A percentile compares a stretch with the other conserved stretches of the same genome.
Evolutionary conservation across 2,797 vertebrate species (phyloP).

Genomic region (Ctenosaura bakeri): DNA sequence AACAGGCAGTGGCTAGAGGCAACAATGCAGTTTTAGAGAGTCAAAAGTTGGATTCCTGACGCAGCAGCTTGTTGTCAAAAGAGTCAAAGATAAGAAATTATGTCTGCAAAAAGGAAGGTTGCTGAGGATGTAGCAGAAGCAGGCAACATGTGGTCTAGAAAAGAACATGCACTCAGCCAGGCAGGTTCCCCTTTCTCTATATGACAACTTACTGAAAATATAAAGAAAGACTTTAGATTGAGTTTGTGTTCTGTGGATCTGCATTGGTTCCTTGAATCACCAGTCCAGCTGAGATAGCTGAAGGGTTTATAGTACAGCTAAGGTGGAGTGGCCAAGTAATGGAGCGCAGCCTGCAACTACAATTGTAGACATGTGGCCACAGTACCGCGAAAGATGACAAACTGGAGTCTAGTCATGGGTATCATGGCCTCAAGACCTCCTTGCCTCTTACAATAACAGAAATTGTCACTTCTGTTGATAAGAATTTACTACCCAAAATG

Average conservation of each 20-base stretch:
- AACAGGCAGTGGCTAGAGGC: neutral
- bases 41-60: neutral
- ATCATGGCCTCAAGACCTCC: neutral
- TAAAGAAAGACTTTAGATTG: neutral
- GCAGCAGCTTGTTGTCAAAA: neutral
- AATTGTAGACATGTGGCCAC: neutral
- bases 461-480: neutral
- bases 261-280: neutral
- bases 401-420: neutral
- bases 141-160: neutral
- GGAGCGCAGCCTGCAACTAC: neutral
- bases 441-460: neutral
- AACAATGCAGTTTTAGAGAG: neutral
- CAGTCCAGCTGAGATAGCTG: neutral
- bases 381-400: neutral
- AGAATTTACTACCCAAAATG: no score
- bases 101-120: neutral
- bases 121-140: neutral
- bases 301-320: no score
- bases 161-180: neutral
- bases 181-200: neutral
- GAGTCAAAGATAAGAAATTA: neutral
- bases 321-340: neutral
- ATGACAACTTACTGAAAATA: neutral
- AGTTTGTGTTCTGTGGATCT: neutral